A percentile compares a stretch with the other conserved stretches of the same genome.
phyloP scores from a whole-genome alignment of 92 coral and sea anemone genomes.

The Zoanthus sansibaricus region DNA sequence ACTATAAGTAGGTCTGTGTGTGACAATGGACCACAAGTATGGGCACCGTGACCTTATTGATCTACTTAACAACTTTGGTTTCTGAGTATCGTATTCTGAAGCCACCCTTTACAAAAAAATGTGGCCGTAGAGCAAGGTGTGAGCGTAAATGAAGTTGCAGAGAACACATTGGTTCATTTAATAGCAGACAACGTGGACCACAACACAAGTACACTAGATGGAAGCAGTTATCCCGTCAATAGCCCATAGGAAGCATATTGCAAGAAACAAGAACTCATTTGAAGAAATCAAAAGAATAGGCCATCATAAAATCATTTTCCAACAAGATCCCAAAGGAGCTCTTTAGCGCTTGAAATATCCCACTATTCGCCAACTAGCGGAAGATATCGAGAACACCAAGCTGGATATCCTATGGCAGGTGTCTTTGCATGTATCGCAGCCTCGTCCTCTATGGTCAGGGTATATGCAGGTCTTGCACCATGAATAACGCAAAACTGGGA shows the following conservation, averaged over 20 bases:
- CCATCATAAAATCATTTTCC: neutral
- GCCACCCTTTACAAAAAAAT: conserved; percentile 17
- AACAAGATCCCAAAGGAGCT: conserved; percentile 47
- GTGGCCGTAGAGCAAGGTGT: conserved; percentile 31
- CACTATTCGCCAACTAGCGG: neutral
- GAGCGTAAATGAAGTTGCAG: conserved; percentile 6
- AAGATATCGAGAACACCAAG: conserved; percentile 18
- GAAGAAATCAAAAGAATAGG: no score
- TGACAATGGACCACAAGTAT: conserved; percentile 18
- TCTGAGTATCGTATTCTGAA: conserved; percentile 49
- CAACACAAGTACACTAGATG: conserved; percentile 23
- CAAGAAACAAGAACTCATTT: neutral
- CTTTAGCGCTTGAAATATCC: conserved; percentile 31
- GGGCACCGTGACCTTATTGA: conserved; percentile 45
- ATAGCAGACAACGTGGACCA: conserved; percentile 39
- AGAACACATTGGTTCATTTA: conserved; percentile 10
- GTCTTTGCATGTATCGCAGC: conserved; percentile 14
- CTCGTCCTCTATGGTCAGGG: conserved; percentile 46
- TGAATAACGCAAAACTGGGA: conserved; percentile 1
- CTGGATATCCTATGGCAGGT: conserved; percentile 38
- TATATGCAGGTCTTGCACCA: conserved; percentile 31
- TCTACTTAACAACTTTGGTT: conserved; percentile 34
- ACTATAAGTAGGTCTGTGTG: conserved; percentile 19
- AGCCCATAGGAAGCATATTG: neutral
- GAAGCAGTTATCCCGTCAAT: conserved; percentile 8